A percentile compares a stretch with the other conserved stretches of the same genome.
Conservation (phyloP, 2,888 invertebrate genomes). For the Pemphredon lugubris region DNA sequence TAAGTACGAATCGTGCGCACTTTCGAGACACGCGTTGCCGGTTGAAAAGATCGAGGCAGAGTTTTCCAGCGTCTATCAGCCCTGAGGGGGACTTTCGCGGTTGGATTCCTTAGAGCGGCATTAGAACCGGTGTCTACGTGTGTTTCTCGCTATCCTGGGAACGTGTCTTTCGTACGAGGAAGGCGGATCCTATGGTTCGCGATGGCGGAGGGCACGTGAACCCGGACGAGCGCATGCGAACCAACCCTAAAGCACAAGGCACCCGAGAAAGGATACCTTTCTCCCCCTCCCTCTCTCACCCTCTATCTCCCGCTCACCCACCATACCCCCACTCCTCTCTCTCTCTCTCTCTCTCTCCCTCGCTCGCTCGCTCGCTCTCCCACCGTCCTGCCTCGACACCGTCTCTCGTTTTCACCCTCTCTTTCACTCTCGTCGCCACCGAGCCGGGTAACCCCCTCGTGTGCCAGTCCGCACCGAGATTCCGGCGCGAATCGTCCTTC, state of each 20-base stretch:
- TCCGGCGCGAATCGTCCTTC: conserved; percentile 77
- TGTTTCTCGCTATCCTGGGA: conserved; percentile 65
- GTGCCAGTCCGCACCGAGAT: conserved; percentile 78
- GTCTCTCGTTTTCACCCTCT: conserved; percentile 33
- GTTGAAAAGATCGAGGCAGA: conserved; percentile 2
- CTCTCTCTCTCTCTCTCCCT: conserved; percentile 26
- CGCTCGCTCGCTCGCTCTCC: conserved; percentile 9
- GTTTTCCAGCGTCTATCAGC: conserved; percentile 50
- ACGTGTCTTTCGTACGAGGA: conserved; percentile 69
- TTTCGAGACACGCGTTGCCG: background rate
- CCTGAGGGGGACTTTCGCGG: conserved; percentile 58
- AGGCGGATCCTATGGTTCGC: conserved; percentile 72
- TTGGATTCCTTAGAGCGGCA: conserved; percentile 55
- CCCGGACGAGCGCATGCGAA: conserved; percentile 75
- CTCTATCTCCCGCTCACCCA: conserved; percentile 30
- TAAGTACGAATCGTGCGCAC: background rate
- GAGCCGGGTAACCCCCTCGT: conserved; percentile 59
- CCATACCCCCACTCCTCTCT: conserved; percentile 22
- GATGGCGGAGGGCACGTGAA: conserved; percentile 77
- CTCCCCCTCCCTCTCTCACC: conserved; percentile 22
- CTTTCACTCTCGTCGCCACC: conserved; percentile 55
- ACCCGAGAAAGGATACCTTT: conserved; percentile 61
- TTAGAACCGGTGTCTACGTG: conserved; percentile 57
- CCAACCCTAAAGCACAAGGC: conserved; percentile 66
- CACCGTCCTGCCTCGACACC: conserved; percentile 16